A percentile compares a stretch with the other conserved stretches of the same genome.
Conservation (phyloP, 1,140 invertebrate genomes). For the Tetramorium alpestre region DNA sequence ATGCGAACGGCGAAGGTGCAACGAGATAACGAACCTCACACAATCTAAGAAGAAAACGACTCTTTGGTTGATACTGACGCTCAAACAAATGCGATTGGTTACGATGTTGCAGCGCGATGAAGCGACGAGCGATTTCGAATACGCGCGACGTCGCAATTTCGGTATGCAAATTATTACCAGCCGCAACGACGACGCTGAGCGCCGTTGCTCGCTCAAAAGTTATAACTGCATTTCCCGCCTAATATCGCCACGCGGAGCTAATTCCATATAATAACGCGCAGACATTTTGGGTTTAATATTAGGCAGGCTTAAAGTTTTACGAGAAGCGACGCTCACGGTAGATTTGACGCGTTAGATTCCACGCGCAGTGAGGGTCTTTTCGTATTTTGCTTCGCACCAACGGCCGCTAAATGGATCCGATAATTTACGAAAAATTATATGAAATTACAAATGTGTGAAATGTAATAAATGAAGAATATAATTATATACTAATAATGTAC, state of each 20-base stretch:
- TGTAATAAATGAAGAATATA: neutral
- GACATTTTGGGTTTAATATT: slow-evolving; percentile 50
- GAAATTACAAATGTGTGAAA: neutral
- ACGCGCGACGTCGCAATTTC: slow-evolving; percentile 46
- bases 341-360: slow-evolving; percentile 26
- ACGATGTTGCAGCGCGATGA: slow-evolving; percentile 11
- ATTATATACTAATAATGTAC: neutral
- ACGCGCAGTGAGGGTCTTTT: neutral
- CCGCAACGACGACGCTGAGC: slow-evolving; percentile 19
- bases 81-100: slow-evolving; percentile 20
- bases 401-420: neutral
- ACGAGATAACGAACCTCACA: neutral
- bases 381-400: neutral
- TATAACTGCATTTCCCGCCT: slow-evolving; percentile 56
- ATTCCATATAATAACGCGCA: slow-evolving; percentile 56
- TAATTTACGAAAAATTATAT: neutral
- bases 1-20: neutral
- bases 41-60: neutral
- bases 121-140: slow-evolving; percentile 40
- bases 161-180: slow-evolving; percentile 56
- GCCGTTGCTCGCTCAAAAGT: slow-evolving; percentile 47
- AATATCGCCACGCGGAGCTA: slow-evolving; percentile 56
- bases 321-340: slow-evolving; percentile 8
- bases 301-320: slow-evolving; percentile 52
- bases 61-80: neutral